Evolutionary conservation across 2,888 invertebrate genomes (phyloP), one percentile per base, ranked within the genome.

Genomic region (Eristalis pertinax): DNA sequence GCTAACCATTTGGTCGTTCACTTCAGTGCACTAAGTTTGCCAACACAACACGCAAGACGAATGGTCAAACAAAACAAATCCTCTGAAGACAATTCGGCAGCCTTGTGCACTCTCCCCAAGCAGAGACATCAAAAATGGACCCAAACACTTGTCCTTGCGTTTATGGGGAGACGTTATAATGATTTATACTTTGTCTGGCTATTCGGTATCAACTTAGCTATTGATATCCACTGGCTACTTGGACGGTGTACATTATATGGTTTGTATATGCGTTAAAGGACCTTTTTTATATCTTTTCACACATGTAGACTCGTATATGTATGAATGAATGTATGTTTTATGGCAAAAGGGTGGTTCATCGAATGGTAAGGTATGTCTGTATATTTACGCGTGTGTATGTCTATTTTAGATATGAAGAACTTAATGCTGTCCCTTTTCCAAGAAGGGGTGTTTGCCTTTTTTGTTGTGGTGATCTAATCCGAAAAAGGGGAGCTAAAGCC

Each of bases 391-490:
- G 43, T 56, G 7, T 43, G 43, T 24, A 15, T 65, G n/a, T 65
- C 69, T 81, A 60, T 73, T 74, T 64, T 58, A 60, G 81, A 75
- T 70, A 75, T 75, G 74, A 75, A 81, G 64, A 75, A 75, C 63
- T 81, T 75, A 75, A 75, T 81, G 81, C 56, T 69, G 58, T 58
- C 74, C 75, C 68, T 75, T 80, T 78, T 80, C 62, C 13, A 26
- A 65, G 43, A 19, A 64, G 73, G 72, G 80, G 67, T 67, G 73
- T 67, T 67, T 68, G 73, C 35, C 26, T 69, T 69, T 68, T 68
- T 68, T 64, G 73, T 64, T 64, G 63, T 41, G 64, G 64, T 81
- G 69, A 75, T 75, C 75, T 81, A 81, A 81, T 75, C 81, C 70
- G 13, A 50, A 70, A 75, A 70, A 81, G 68, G 69, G 69, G 75